phyloP scores from a whole-genome alignment of 2,113 vertebrate genomes.

The Ursus arctos region DNA sequence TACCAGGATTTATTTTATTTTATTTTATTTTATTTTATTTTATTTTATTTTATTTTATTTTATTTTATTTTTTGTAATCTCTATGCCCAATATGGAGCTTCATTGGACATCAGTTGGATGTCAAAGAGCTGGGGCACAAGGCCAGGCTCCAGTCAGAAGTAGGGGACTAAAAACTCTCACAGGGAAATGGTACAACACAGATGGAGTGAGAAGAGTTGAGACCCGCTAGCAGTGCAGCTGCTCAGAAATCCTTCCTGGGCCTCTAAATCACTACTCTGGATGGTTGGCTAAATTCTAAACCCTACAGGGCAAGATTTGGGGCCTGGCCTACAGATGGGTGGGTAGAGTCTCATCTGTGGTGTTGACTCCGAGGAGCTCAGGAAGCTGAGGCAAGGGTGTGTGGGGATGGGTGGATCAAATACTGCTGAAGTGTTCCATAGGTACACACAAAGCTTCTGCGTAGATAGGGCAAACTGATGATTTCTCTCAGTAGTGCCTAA shows the following conservation, averaged over 20 bases:
- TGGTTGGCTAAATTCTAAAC: slow-evolving; percentile 24
- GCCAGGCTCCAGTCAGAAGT: slow-evolving; percentile 13
- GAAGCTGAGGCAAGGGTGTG: neutral
- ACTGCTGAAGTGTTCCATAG: neutral
- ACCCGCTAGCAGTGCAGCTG: neutral
- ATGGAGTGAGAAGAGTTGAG: neutral
- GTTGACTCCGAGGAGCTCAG: neutral
- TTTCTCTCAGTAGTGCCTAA: slow-evolving; percentile 16
- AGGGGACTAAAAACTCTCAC: neutral
- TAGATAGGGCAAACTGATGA: neutral
- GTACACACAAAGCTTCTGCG: neutral
- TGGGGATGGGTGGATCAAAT: neutral
- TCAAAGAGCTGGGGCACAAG: neutral
- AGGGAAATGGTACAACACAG: neutral
- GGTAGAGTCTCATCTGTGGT: neutral
- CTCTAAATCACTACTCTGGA: neutral
- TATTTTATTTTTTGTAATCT: neutral
- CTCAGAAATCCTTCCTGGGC: neutral
- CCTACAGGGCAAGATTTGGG: neutral
- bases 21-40: neutral
- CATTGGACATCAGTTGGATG: neutral
- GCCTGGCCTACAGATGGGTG: neutral
- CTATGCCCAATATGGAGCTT: neutral
- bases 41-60: too few relatives aligned
- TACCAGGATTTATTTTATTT: neutral